These are phyloP conservation scores for Hycleus phaleratus DNA, from an alignment of 1,140 invertebrate genomes.

Conservation along the genomic window DNA sequence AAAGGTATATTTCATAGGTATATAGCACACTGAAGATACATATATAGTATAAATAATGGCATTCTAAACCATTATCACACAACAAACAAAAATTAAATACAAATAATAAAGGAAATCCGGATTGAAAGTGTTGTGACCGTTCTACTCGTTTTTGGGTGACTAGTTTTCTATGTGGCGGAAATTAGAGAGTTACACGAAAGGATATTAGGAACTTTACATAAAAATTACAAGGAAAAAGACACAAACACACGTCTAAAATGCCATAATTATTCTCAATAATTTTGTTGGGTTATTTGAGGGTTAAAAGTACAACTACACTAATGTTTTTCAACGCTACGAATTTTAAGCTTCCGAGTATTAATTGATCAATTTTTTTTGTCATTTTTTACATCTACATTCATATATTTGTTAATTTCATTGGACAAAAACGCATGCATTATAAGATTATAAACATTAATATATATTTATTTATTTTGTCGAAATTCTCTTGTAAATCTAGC, in stretches of 20 bases:
- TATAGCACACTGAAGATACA: slow-evolving; percentile 35
- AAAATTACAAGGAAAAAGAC: slow-evolving; percentile 9
- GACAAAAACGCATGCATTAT: slow-evolving; percentile 21
- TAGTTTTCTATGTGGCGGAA: too few species aligned
- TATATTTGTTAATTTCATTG: slow-evolving; percentile 11
- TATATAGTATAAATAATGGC: slow-evolving; percentile 28
- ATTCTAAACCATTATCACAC: slow-evolving; percentile 36
- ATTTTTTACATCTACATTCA: slow-evolving; percentile 27
- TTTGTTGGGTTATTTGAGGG: too few species aligned
- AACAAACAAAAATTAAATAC: slow-evolving; percentile 13
- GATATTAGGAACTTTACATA: slow-evolving; percentile 26
- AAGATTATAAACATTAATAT: slow-evolving; percentile 30
- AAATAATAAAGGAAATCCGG: slow-evolving; percentile 4
- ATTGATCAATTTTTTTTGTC: slow-evolving; percentile 8
- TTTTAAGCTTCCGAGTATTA: slow-evolving; percentile 23
- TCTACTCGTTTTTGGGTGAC: slow-evolving; percentile 15
- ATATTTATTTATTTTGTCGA: slow-evolving; percentile 2
- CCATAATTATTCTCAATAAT: slow-evolving; percentile 19
- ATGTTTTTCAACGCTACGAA: slow-evolving; percentile 15
- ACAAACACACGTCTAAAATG: slow-evolving; percentile 27
- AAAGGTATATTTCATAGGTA: slow-evolving; percentile 20
- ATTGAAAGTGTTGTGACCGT: background rate
- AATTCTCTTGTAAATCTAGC: slow-evolving; percentile 7
- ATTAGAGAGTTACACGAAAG: too few species aligned
- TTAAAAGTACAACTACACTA: slow-evolving; percentile 27